Base-by-base conservation (phyloP, 1,140 invertebrate species). In the Drosophila lacertosa region DNA sequence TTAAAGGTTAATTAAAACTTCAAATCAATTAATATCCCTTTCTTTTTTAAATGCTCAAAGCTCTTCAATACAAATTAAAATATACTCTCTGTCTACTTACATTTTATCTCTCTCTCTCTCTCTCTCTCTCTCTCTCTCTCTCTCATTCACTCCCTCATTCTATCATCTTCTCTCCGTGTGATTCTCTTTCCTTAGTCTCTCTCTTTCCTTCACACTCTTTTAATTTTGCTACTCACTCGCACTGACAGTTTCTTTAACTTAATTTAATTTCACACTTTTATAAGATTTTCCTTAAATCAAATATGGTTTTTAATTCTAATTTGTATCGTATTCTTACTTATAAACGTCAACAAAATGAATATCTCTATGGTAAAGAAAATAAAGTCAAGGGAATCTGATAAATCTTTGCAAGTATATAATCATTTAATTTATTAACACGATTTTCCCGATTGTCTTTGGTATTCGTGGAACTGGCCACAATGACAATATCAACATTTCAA, bases 401-500 rank as follows among this genome's bases (percentile, higher is more conserved):
- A n/a, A n/a, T n/a, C n/a, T n/a, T n/a, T n/a, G n/a, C n/a, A n/a
- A n/a, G n/a, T n/a, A n/a, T n/a, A n/a, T n/a, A n/a, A n/a, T n/a
- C n/a, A n/a, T n/a, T 6, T 7, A 22, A 22, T 2, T 22, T 2
- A 22, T 22, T 22, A 7, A 6, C 26, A 7, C 6, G 9, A 6
- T 26, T 26, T 26, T 26, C 5, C 4, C 24, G 5, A 26, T 26
- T 26, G 24, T 1, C 24, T 6, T 26, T 1, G 3, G 5, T 29
- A 29, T 29, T 9, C 26, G 9, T 29, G 2, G 9, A 44, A 53
- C 62, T 45, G 47, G 53, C 11, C 50, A 3, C 15, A 42, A 13
- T 57, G 67, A 70, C 60, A 50, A 51, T 70, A 65, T 64, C 45
- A 48, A 42, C 16, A 18, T 18, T 10, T 50, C 11, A 11, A 54